Conservation (phyloP, 2,888 invertebrate genomes). For the Gari tellinella region DNA sequence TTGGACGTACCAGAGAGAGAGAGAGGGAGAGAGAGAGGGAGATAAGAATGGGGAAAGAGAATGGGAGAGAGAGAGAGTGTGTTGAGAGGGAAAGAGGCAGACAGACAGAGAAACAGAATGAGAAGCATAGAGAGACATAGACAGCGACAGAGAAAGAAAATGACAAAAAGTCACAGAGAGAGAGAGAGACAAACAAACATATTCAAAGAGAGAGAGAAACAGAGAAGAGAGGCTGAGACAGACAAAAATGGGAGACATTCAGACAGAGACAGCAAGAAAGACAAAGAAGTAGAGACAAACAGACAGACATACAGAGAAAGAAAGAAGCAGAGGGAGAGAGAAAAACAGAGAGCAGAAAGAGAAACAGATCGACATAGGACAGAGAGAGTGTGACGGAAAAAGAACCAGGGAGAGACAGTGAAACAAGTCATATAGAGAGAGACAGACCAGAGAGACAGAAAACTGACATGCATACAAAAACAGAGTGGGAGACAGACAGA, state of each 20-base stretch:
- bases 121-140: background rate
- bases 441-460: background rate
- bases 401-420: no score
- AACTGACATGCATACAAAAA: background rate
- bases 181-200: conserved; percentile 7
- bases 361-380: background rate
- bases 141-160: conserved; percentile 3
- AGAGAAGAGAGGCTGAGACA: background rate
- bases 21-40: conserved; percentile 1
- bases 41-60: background rate
- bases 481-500: background rate
- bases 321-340: no score
- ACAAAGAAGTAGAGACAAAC: conserved; percentile 3
- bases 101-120: no score
- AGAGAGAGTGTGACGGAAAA: background rate
- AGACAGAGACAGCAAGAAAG: background rate
- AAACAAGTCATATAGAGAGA: background rate
- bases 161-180: background rate
- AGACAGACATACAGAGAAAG: no score
- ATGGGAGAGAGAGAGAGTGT: background rate
- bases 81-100: no score
- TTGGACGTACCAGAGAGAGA: no score
- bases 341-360: conserved; percentile 1
- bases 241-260: conserved; percentile 3
- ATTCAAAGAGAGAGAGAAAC: no score